Percentiles rank a stretch among this genome's conserved stretches.
phyloP scores from a whole-genome alignment of 2,888 invertebrate species.

The Ectemnius continuus region DNA sequence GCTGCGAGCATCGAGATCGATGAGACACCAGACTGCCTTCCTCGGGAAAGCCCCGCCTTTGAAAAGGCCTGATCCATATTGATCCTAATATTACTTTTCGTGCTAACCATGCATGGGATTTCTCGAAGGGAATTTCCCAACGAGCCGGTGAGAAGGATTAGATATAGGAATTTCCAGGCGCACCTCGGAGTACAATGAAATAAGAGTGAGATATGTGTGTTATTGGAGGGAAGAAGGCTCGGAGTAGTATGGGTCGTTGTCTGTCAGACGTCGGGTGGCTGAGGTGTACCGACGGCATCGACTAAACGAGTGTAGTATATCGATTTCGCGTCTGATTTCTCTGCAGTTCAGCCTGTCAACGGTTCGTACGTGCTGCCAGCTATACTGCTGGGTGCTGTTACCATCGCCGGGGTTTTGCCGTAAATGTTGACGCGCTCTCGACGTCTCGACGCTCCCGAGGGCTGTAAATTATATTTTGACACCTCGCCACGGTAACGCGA shows the following conservation, averaged over 20 bases:
- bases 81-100: constrained; percentile 14
- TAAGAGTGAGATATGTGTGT: too few relatives aligned
- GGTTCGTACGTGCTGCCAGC: constrained; percentile 1
- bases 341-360: constrained; percentile 10
- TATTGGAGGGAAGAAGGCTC: too few relatives aligned
- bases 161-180: too few relatives aligned
- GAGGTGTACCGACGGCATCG: background rate
- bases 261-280: constrained; percentile 4
- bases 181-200: too few relatives aligned
- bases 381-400: too few relatives aligned
- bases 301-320: constrained; percentile 4
- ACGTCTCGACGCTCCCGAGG: background rate
- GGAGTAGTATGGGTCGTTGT: too few relatives aligned
- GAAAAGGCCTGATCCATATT: too few relatives aligned
- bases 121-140: too few relatives aligned
- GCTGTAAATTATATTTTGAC: constrained; percentile 15
- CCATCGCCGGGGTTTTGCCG: background rate
- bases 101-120: background rate
- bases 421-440: constrained; percentile 5
- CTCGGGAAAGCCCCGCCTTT: background rate
- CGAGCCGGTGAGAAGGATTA: too few relatives aligned
- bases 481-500: background rate
- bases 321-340: constrained; percentile 16
- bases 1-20: constrained; percentile 18
- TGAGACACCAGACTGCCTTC: constrained; percentile 1